Evolutionary conservation across 37 sponge, comb jelly and placozoan genomes (phyloP).

Genomic region (Bolinopsis microptera): DNA sequence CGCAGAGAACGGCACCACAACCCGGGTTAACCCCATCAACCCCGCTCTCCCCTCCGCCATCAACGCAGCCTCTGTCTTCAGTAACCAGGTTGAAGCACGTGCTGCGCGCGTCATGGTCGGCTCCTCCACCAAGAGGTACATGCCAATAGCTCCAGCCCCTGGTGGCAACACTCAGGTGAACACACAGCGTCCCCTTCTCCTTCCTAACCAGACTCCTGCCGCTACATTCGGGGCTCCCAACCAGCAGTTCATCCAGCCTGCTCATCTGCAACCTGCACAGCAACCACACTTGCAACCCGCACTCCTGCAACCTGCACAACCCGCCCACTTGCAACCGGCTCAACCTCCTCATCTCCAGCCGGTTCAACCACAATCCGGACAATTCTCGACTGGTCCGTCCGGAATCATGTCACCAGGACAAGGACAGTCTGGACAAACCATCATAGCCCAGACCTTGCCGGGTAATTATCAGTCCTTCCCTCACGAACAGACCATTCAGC

Average conservation of each 20-base stretch:
- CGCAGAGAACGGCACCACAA: conserved; percentile 22
- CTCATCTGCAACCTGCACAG: neutral
- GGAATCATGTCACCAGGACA: neutral
- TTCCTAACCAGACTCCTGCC: neutral
- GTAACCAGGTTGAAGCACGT: neutral
- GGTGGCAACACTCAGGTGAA: neutral
- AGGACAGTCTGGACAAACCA: neutral
- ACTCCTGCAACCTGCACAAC: neutral
- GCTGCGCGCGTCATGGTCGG: conserved; percentile 46
- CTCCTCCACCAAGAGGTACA: conserved; percentile 27
- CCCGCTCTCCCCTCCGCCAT: neutral
- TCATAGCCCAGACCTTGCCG: conserved; percentile 27
- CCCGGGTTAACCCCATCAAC: neutral
- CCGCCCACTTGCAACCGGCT: neutral
- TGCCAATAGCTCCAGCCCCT: conserved; percentile 57
- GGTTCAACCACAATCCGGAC: neutral
- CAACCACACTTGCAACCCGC: neutral
- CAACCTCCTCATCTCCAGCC: neutral
- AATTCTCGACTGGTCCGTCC: neutral
- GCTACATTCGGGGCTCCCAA: neutral
- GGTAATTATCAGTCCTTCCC: neutral
- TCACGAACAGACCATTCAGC: neutral
- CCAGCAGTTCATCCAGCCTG: conserved; percentile 43
- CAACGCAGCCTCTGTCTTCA: neutral
- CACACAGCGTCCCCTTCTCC: neutral